Evolutionary conservation across 1,140 invertebrate genomes (phyloP).

Genomic region (Euura lappo): DNA sequence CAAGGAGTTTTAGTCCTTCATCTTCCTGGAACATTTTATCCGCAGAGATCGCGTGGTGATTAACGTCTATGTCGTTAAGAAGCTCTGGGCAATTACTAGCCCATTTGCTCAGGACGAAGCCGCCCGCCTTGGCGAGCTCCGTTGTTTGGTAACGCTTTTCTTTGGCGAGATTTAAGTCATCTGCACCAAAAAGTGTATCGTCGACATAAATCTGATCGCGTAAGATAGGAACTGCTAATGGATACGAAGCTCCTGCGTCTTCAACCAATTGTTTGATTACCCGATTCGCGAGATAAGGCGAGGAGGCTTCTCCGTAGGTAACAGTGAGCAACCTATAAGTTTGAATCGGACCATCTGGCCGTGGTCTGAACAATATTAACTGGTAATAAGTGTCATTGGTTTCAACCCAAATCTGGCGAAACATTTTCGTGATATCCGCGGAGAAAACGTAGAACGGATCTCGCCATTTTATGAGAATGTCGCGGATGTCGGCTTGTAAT

Average conservation of each 20-base stretch:
- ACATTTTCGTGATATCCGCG: slow-evolving; percentile 42
- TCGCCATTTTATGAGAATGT: slow-evolving; percentile 15
- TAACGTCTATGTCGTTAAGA: slow-evolving; percentile 22
- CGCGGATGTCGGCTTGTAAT: slow-evolving; percentile 9
- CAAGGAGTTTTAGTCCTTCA: slow-evolving; percentile 32
- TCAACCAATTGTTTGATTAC: slow-evolving; percentile 38
- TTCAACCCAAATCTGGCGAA: slow-evolving; percentile 37
- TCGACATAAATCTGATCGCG: slow-evolving; percentile 31
- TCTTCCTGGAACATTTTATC: slow-evolving; percentile 23
- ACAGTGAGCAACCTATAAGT: slow-evolving; percentile 44
- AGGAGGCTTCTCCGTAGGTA: slow-evolving; percentile 47
- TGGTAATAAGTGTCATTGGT: slow-evolving; percentile 33
- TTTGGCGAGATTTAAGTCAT: slow-evolving; percentile 24
- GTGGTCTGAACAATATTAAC: slow-evolving; percentile 41
- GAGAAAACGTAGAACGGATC: slow-evolving; percentile 21
- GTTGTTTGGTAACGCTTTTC: slow-evolving; percentile 31
- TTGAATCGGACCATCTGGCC: slow-evolving; percentile 21
- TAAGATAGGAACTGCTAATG: slow-evolving; percentile 28
- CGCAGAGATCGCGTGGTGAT: not conserved
- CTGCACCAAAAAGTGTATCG: slow-evolving; percentile 39
- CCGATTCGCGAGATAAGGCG: slow-evolving; percentile 40
- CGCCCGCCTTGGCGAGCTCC: slow-evolving; percentile 29
- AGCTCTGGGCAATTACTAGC: slow-evolving; percentile 34
- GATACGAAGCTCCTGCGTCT: slow-evolving; percentile 35
- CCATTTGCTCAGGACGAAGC: slow-evolving; percentile 45